Evolutionary conservation across 1,140 invertebrate species (phyloP), one percentile per base, ranked within the genome.

Genomic region (Pseudomyrmex dendroicus): DNA sequence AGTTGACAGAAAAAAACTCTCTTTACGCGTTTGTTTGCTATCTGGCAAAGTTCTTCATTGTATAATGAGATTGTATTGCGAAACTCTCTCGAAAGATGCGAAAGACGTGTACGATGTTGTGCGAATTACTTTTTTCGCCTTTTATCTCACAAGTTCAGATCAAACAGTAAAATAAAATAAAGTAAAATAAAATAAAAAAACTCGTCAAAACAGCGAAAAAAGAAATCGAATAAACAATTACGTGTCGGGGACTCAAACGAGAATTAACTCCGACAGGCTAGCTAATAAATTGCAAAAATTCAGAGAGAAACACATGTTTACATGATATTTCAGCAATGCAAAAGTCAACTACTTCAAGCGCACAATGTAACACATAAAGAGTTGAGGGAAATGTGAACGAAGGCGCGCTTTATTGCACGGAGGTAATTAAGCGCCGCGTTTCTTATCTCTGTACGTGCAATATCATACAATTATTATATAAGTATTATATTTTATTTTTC

Each of bases 401-500:
- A 25, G 25, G 13, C 22, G 44, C 44, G 4, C 44, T 7, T 20
- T 17, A 73, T 62, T 74, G 48, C 17, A 62, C 44, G 35, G 35
- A 13, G 17, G 17, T 62, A 74, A 63, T 63, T 63, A 64, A 8
- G 22, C 59, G 35, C 44, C 17, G 57, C n/a, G 59, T 7, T 52
- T 1, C 12, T 50, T 61, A 64, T 64, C 59, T 64, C 46, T 25
- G 73, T 48, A 52, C n/a, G 46, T 76, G 35, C 35, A 35, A 35
- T 35, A 35, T 63, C 61, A 64, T 50, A 59, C 73, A 44, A 64
- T 76, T 74, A 62, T 73, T 46, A 35, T 35, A 35, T 35, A 35
- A 35, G 35, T 35, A 35, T 35, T 35, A 73, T 73, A 61, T 73
- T 73, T 63, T 17, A 25, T 46, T 77, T 68, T 25, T 25, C 20